Conservation (phyloP, 2,888 invertebrate species). For the Vandiemenella viatica region DNA sequence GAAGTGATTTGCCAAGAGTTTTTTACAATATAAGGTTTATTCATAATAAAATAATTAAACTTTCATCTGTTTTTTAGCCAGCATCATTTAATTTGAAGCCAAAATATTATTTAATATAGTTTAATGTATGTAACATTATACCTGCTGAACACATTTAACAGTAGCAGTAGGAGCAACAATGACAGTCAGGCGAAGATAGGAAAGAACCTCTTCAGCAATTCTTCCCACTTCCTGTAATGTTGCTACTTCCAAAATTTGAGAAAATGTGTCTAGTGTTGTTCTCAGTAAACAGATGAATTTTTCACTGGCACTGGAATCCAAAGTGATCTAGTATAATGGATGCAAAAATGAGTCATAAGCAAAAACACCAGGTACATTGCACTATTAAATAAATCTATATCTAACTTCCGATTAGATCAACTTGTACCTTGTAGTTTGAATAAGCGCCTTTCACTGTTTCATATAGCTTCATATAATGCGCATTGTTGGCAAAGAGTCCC, state of each 20-base stretch:
- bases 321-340: conserved; percentile 42
- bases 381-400: conserved; percentile 2
- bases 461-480: conserved; percentile 74
- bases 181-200: conserved; percentile 57
- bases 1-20: too few species aligned
- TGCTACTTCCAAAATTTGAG: conserved; percentile 53
- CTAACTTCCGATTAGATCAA: too few species aligned
- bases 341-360: not conserved
- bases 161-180: conserved; percentile 50
- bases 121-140: conserved; percentile 25
- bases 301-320: conserved; percentile 61
- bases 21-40: too few species aligned
- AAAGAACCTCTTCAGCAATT: conserved; percentile 65
- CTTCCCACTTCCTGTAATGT: conserved; percentile 53
- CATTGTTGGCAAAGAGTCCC: conserved; percentile 34
- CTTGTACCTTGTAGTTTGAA: conserved; percentile 78
- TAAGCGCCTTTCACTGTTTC: conserved; percentile 68
- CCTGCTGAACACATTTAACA: conserved; percentile 61
- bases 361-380: not conserved
- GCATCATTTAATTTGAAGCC: too few species aligned
- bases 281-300: conserved; percentile 53
- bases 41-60: too few species aligned
- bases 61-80: too few species aligned
- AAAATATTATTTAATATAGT: too few species aligned
- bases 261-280: conserved; percentile 46